Conservation (phyloP, 2,113 vertebrate genomes). For the Macrotis lagotis region DNA sequence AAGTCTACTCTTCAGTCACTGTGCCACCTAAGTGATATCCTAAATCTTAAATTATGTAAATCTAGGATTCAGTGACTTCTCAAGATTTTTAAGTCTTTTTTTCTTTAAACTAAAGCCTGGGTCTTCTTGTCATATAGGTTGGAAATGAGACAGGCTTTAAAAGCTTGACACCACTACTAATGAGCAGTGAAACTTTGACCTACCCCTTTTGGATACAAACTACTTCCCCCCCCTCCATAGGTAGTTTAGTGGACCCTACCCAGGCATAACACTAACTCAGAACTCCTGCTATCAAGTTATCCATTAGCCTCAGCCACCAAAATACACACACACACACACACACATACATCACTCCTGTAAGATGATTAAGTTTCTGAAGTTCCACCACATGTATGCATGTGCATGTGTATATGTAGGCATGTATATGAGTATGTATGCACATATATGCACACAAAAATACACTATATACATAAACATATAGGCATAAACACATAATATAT, state of each 20-base stretch:
- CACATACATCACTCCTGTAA: too few species aligned
- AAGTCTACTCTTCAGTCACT: neutral
- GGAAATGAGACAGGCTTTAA: neutral
- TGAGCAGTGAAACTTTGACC: neutral
- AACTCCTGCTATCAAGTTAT: neutral
- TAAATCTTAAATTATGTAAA: neutral
- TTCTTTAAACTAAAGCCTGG: too few species aligned
- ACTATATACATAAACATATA: too few species aligned
- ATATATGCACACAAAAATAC: too few species aligned
- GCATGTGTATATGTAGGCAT: too few species aligned
- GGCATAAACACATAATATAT: too few species aligned
- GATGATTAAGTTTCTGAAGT: too few species aligned
- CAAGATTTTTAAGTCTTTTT: neutral
- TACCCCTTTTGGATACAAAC: neutral
- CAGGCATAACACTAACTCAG: neutral
- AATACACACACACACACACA: too few species aligned
- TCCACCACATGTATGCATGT: too few species aligned
- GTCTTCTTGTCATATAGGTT: neutral
- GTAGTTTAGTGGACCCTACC: neutral
- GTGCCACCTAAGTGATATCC: neutral
- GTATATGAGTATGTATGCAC: too few species aligned
- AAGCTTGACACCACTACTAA: neutral
- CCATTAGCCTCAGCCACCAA: neutral
- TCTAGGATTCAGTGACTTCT: neutral
- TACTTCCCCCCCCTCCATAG: neutral